These are phyloP conservation scores for Atta texana DNA, from an alignment of 1,140 invertebrate genomes.

Conservation along the genomic window DNA sequence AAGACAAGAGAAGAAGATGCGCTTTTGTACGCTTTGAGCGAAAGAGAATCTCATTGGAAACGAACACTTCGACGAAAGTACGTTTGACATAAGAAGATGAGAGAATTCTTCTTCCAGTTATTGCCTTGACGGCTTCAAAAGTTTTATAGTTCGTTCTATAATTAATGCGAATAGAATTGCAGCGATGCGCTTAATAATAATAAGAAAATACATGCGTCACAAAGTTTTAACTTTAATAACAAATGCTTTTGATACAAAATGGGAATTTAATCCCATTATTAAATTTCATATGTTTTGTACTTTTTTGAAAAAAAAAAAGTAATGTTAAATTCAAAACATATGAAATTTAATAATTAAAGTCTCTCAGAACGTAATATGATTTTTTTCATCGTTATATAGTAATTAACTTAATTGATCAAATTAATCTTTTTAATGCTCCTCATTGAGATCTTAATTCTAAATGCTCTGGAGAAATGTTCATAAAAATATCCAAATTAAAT, in stretches of 20 bases:
- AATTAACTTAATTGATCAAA: neutral
- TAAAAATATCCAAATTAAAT: neutral
- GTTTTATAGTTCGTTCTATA: neutral
- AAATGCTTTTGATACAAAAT: neutral
- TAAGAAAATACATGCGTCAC: neutral
- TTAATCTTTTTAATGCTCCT: neutral
- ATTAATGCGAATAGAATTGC: constrained; percentile 15
- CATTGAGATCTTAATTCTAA: neutral
- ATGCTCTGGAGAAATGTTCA: neutral
- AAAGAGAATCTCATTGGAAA: constrained; percentile 33
- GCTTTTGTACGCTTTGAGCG: constrained; percentile 24
- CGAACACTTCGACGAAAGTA: constrained; percentile 30
- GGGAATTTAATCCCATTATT: neutral
- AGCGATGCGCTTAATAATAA: neutral
- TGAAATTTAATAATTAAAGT: no score
- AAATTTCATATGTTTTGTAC: neutral
- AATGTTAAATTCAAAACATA: neutral
- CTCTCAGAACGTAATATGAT: neutral
- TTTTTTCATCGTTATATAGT: neutral
- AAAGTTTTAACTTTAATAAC: neutral
- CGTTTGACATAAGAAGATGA: constrained; percentile 2
- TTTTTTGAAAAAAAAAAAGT: neutral
- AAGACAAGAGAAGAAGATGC: constrained; percentile 17
- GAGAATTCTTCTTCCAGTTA: constrained; percentile 8
- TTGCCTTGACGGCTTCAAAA: neutral